Conservation (phyloP, 37 sponge, comb jelly and placozoan genomes). For the Axinella damicornis region DNA sequence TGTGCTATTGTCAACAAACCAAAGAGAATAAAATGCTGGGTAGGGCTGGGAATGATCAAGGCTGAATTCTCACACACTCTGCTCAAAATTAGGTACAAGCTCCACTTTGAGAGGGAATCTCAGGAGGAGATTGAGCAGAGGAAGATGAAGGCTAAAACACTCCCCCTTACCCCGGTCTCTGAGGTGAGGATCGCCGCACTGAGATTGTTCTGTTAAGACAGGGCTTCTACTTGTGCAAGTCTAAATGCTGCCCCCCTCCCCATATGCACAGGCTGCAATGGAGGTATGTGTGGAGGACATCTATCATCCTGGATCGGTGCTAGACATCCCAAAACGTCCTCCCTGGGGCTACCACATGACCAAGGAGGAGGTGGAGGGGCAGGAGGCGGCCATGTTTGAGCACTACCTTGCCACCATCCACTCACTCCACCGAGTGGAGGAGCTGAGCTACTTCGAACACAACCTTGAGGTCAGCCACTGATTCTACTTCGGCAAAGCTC, state of each 20-base stretch:
- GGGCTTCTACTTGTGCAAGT: no score
- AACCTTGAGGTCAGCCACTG: constrained; percentile 83
- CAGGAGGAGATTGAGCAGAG: constrained; percentile 66
- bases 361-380: constrained; percentile 66
- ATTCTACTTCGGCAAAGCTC: background rate
- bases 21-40: no score
- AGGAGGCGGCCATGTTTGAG: constrained; percentile 72
- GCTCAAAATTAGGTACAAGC: constrained; percentile 71
- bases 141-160: constrained; percentile 62
- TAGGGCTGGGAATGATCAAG: no score
- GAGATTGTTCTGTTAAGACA: no score
- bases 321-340: constrained; percentile 90
- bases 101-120: constrained; percentile 81
- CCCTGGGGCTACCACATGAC: constrained; percentile 75
- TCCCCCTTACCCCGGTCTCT: constrained; percentile 50
- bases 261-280: constrained; percentile 25
- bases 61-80: no score
- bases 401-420: constrained; percentile 73
- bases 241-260: no score
- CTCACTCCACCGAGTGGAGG: constrained; percentile 28
- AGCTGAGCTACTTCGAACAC: constrained; percentile 93
- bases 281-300: constrained; percentile 79
- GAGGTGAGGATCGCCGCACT: constrained; percentile 71
- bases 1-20: no score
- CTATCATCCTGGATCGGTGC: constrained; percentile 72